Evolutionary conservation across 2,113 vertebrate genomes (phyloP), one percentile per base, ranked within the genome.

Genomic region (Sminthopsis crassicaudata): DNA sequence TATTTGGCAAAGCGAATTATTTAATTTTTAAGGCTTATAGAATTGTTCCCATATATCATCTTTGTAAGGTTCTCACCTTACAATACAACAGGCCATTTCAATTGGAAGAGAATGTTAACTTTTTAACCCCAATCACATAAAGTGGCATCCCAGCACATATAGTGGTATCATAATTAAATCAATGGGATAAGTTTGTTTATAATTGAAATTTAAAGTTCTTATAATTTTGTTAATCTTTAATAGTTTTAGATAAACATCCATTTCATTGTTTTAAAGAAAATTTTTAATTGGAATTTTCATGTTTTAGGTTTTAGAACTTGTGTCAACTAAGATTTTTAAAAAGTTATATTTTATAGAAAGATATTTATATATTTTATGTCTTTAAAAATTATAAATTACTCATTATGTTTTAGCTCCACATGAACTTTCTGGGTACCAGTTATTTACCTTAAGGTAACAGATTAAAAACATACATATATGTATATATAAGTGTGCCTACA

Each of bases 371-470:
- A 25, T 96, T 91, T 84, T 90, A 7, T 76, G n/a, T 84, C 36
- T 42, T 96, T 92, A 2, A 92, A 60, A 57, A 84, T 89, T 95
- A 90, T 30, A 55, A 60, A 26, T 94, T 95, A 46, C 19, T 30
- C 54, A 90, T 94, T 90, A 93, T 92, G 92, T 94, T 91, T 95
- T 97, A 55, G 93, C 88, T 96, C 96, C 91, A 91, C 54, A 51
- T 54, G 91, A 90, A 89, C 53, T 95, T 95, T 23, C 67, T 93
- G 1, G 1, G 53, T 94, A 30, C 92, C 92, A 95, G 53, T 96
- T 94, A 97, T 97, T 98, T 98, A 89, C 97, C 96, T 98, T 84
- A 96, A 98, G 97, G 97, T 97, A 97, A 96, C 93, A 93, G 95
- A 98, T 94, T 94, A 95, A 91, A 96, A 95, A 95, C 91, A 96